These are phyloP conservation scores for Lethrus apterus DNA, from an alignment of 1,140 invertebrate species.

Conservation along the genomic window DNA sequence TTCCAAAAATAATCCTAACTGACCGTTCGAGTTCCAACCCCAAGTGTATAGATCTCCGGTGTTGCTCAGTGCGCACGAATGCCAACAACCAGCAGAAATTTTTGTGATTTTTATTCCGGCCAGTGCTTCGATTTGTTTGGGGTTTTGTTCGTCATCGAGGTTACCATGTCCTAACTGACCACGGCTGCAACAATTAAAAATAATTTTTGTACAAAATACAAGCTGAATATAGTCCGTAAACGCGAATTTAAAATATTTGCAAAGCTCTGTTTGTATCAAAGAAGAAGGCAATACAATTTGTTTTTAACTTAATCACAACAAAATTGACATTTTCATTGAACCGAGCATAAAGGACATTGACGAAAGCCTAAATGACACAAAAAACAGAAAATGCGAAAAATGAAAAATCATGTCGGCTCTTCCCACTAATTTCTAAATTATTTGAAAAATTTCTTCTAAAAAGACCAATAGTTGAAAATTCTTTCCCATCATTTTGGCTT, in stretches of 20 bases:
- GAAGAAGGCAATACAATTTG: not conserved
- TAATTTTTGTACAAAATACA: no score
- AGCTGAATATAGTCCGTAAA: no score
- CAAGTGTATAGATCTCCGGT: conserved; percentile 78
- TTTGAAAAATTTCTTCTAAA: no score
- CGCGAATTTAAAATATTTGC: not conserved
- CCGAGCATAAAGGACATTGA: no score
- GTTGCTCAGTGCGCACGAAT: conserved; percentile 67
- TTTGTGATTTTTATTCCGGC: conserved; percentile 60
- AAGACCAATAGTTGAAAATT: no score
- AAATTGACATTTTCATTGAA: not conserved
- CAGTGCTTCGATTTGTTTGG: conserved; percentile 60
- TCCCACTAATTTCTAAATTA: no score
- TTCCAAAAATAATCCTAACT: conserved; percentile 57
- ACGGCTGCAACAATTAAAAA: conserved; percentile 47
- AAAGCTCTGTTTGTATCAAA: not conserved
- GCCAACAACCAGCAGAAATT: conserved; percentile 77
- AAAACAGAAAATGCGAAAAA: no score
- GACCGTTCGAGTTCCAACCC: conserved; percentile 87
- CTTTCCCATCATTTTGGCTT: no score
- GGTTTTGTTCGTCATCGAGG: conserved; percentile 54
- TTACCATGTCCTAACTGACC: conserved; percentile 76
- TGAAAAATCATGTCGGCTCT: no score
- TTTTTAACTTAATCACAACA: not conserved
- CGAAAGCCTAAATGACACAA: no score